Conservation (phyloP, 1,140 invertebrate genomes). For the Ceratosolen solmsi region DNA sequence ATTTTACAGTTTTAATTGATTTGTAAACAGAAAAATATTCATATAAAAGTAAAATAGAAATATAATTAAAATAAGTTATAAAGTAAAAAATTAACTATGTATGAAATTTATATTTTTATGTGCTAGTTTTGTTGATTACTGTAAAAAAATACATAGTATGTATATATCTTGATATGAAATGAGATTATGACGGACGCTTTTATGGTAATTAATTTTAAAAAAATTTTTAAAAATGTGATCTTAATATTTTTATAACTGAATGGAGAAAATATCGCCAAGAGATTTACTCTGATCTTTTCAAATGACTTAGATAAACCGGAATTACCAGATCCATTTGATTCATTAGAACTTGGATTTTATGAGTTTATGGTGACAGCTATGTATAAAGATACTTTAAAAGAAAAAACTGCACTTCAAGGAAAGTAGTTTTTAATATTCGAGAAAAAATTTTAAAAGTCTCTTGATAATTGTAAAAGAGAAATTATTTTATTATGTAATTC, state of each 20-base stretch:
- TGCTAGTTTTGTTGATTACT: neutral
- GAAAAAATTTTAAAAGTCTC: neutral
- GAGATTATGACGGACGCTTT: too few species aligned
- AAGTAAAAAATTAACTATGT: neutral
- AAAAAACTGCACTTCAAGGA: neutral
- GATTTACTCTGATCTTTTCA: neutral
- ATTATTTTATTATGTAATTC: neutral
- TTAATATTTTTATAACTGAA: neutral
- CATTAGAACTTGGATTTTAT: neutral
- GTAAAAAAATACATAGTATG: neutral
- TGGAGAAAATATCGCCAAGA: neutral
- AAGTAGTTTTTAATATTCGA: neutral
- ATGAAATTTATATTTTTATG: neutral
- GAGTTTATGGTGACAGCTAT: neutral
- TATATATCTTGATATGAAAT: too few species aligned
- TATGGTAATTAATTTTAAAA: neutral
- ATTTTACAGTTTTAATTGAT: too few species aligned
- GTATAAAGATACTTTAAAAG: neutral
- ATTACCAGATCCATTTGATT: neutral
- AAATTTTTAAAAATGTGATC: neutral
- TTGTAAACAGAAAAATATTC: too few species aligned
- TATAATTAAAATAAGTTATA: too few species aligned
- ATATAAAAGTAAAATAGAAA: too few species aligned
- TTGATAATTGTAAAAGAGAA: neutral
- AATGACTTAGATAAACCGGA: neutral